These are phyloP conservation scores for Arctocebus calabarensis DNA, from an alignment of 2,797 vertebrate genomes.

Conservation along the genomic window DNA sequence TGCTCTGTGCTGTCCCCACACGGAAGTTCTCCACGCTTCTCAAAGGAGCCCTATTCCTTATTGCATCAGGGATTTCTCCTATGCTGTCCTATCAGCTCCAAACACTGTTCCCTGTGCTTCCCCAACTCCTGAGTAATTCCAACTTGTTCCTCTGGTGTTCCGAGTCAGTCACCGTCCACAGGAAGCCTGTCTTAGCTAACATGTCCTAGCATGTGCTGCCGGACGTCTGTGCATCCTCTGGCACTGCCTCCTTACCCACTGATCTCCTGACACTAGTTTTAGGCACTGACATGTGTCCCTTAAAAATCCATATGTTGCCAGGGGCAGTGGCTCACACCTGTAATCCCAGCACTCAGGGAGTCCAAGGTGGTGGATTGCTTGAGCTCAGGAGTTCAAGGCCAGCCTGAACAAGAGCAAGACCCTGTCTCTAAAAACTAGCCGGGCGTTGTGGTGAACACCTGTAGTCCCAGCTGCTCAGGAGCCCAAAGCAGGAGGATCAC, in stretches of 20 bases:
- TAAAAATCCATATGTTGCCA: neutral
- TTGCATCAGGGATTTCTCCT: neutral
- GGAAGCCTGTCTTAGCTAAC: neutral
- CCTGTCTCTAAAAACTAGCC: too few species aligned
- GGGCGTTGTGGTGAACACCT: too few species aligned
- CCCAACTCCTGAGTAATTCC: neutral
- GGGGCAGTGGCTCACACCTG: too few species aligned
- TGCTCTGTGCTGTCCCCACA: neutral
- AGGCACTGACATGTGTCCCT: neutral
- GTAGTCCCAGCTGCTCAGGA: too few species aligned
- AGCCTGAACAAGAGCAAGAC: too few species aligned
- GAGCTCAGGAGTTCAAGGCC: too few species aligned
- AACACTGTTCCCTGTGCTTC: neutral
- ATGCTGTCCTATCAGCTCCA: neutral
- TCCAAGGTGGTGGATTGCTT: too few species aligned
- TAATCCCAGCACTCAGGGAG: too few species aligned
- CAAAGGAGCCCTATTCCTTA: neutral
- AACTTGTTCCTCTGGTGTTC: too few species aligned
- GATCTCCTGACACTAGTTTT: neutral
- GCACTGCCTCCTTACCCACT: fast-evolving
- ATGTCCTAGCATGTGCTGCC: fast-evolving
- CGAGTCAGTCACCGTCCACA: neutral
- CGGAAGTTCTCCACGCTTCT: neutral
- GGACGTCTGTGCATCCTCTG: fast-evolving
- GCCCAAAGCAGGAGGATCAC: too few species aligned